These are phyloP conservation scores for Xenopus laevis DNA, from an alignment of 2,113 vertebrate genomes.

Conservation along the genomic window DNA sequence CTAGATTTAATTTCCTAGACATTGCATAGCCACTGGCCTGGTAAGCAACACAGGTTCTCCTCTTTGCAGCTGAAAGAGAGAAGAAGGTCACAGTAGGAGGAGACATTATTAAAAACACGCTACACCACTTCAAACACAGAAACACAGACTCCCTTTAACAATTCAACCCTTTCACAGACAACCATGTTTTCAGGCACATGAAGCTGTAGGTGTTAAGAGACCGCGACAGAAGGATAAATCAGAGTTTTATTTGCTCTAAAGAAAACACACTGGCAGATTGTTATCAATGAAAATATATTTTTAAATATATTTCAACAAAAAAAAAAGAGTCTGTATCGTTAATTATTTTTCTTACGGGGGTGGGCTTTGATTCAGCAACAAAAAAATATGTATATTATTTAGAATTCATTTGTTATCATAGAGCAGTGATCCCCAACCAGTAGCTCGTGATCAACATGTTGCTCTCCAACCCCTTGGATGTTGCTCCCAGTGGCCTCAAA, in stretches of 20 bases:
- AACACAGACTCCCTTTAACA: too few species aligned
- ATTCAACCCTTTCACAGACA: slow-evolving; percentile 32
- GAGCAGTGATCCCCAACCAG: too few species aligned
- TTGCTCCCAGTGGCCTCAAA: too few species aligned
- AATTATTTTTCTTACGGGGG: too few species aligned
- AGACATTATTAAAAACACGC: slow-evolving; percentile 35
- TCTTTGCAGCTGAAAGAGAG: slow-evolving; percentile 68
- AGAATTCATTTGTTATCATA: too few species aligned
- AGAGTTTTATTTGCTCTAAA: slow-evolving; percentile 6
- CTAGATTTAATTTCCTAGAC: slow-evolving; percentile 88
- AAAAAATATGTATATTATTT: too few species aligned
- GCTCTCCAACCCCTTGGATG: too few species aligned
- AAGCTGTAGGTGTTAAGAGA: slow-evolving; percentile 2
- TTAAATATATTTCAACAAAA: background rate
- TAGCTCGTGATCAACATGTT: too few species aligned
- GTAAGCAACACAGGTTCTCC: slow-evolving; percentile 73
- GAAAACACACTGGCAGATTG: background rate
- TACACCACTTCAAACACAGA: slow-evolving; percentile 35
- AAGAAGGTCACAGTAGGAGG: slow-evolving; percentile 30
- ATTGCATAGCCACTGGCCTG: slow-evolving; percentile 76
- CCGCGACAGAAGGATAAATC: slow-evolving; percentile 4
- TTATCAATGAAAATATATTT: background rate
- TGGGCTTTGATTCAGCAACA: too few species aligned
- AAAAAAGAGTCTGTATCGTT: background rate
- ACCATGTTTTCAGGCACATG: background rate